Evolutionary conservation across 2,113 vertebrate genomes (phyloP).

Genomic region (Callionymus lyra): DNA sequence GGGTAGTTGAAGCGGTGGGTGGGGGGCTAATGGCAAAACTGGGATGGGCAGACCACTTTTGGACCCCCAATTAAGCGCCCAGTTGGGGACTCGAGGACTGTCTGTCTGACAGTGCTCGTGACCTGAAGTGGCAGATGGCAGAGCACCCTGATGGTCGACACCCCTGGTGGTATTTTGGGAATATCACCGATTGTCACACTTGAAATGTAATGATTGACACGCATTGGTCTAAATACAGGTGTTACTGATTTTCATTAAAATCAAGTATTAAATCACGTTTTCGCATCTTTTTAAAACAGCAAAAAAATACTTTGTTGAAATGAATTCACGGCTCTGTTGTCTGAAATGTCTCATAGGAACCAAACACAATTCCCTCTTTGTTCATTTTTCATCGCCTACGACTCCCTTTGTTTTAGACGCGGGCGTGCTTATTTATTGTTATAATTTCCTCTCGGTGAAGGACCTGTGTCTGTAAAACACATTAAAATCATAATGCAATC

Average conservation of each 20-base stretch:
- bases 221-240: slow-evolving; percentile 8
- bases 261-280: too few relatives aligned
- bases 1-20: slow-evolving; percentile 31
- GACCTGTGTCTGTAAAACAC: slow-evolving; percentile 55
- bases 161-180: too few relatives aligned
- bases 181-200: too few relatives aligned
- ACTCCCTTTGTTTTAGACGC: slow-evolving; percentile 56
- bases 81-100: slow-evolving; percentile 40
- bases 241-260: too few relatives aligned
- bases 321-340: slow-evolving; percentile 1
- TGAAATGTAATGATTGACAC: slow-evolving; percentile 45
- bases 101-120: slow-evolving; percentile 26
- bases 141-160: slow-evolving; percentile 47
- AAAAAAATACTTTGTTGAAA: not conserved
- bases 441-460: slow-evolving; percentile 58
- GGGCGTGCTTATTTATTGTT: slow-evolving; percentile 55
- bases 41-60: slow-evolving; percentile 27
- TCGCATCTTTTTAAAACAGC: too few relatives aligned
- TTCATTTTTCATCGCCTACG: slow-evolving; percentile 29
- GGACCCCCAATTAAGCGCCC: not conserved
- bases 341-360: slow-evolving; percentile 24
- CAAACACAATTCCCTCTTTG: slow-evolving; percentile 19
- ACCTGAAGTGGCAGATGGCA: slow-evolving; percentile 54
- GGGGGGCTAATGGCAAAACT: slow-evolving; percentile 20
- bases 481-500: slow-evolving; percentile 66